Evolutionary conservation across 2,113 vertebrate species (phyloP).

Genomic region (Bubo blakistoni): DNA sequence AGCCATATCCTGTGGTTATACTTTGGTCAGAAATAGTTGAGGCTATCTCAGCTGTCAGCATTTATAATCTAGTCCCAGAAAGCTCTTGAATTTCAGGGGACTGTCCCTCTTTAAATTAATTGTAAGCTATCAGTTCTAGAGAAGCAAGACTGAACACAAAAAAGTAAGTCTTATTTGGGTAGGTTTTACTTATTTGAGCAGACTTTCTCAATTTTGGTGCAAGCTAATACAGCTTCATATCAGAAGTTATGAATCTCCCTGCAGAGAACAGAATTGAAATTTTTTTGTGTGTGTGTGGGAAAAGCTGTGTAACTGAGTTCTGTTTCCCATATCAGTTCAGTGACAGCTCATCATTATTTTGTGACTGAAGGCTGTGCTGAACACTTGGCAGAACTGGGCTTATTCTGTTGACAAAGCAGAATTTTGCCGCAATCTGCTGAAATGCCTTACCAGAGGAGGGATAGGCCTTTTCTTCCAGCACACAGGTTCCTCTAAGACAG

Average conservation of each 20-base stretch:
- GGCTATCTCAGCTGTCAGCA: neutral
- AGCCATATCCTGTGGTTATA: neutral
- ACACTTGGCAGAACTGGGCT: neutral
- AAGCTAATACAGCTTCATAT: neutral
- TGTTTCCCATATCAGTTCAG: neutral
- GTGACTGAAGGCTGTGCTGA: neutral
- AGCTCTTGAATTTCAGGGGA: neutral
- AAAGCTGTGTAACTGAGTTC: neutral
- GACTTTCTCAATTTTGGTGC: neutral
- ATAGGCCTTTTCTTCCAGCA: neutral
- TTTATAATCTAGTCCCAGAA: neutral
- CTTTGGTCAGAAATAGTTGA: neutral
- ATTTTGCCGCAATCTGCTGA: neutral
- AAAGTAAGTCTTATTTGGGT: neutral
- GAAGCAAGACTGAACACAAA: neutral
- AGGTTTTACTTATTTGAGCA: neutral
- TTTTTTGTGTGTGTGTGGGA: neutral
- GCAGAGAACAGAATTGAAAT: neutral
- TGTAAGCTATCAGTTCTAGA: neutral
- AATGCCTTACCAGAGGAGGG: neutral
- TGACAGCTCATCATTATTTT: constrained; percentile 8
- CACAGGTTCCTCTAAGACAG: neutral
- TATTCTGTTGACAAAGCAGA: neutral
- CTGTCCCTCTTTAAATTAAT: neutral
- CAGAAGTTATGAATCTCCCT: neutral